These are phyloP conservation scores for Simalia tracyae DNA, from an alignment of 2,797 vertebrate genomes.

Conservation along the genomic window DNA sequence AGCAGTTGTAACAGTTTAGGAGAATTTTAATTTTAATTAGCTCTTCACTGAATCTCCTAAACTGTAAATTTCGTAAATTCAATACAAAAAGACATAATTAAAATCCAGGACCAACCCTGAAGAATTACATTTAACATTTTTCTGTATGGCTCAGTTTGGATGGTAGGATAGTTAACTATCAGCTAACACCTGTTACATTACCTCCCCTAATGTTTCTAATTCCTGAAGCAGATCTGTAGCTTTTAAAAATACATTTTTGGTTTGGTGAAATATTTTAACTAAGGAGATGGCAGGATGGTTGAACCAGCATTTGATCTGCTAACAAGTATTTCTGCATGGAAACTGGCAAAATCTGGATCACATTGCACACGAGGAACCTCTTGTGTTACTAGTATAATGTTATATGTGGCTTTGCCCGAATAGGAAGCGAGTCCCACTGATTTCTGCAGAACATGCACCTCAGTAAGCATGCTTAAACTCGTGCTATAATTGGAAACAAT, in stretches of 20 bases:
- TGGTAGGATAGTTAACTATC: not conserved
- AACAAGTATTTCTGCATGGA: not conserved
- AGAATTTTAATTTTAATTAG: not conserved
- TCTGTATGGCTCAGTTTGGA: not conserved
- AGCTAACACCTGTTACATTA: too few species aligned
- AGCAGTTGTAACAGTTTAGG: not conserved
- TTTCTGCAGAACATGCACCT: not conserved
- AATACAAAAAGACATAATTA: not conserved
- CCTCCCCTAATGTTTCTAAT: not conserved
- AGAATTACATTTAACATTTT: not conserved
- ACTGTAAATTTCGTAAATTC: not conserved
- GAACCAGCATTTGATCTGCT: not conserved
- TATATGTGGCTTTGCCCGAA: not conserved
- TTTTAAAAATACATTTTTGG: not conserved
- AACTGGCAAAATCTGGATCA: not conserved
- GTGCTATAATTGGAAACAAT: not conserved
- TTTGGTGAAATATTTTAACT: not conserved
- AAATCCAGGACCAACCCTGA: not conserved
- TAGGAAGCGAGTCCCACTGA: not conserved
- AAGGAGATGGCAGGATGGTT: too few species aligned
- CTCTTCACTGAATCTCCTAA: not conserved
- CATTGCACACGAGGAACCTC: not conserved
- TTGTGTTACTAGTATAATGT: too few species aligned
- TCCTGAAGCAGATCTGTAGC: not conserved
- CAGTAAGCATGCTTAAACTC: not conserved